A percentile compares a stretch with the other conserved stretches of the same genome.
These are phyloP conservation scores for Plutomurus gul DNA, from an alignment of 1,140 invertebrate species.

Conservation along the genomic window DNA sequence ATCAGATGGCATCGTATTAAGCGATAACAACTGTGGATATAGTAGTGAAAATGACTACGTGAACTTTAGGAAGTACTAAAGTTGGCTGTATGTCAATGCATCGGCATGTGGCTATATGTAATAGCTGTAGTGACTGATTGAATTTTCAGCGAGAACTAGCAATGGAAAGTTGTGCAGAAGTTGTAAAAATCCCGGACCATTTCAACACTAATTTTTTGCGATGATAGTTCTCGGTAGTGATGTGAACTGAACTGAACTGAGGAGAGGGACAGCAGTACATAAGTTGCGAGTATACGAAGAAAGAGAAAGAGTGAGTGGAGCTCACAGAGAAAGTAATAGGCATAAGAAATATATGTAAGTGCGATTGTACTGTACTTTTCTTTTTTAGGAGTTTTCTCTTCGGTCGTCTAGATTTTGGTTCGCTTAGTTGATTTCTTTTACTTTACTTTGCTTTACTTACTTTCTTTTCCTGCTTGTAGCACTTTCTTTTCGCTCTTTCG, in stretches of 20 bases:
- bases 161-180: background rate
- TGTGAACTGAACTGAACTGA: background rate
- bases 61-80: no score
- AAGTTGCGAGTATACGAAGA: background rate
- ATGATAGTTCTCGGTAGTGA: background rate
- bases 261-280: background rate
- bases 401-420: conserved; percentile 19
- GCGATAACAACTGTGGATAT: no score
- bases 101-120: background rate
- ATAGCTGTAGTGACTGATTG: background rate
- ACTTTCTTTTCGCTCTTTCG: conserved; percentile 1
- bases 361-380: conserved; percentile 23
- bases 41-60: no score
- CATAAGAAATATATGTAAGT: conserved; percentile 23
- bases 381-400: conserved; percentile 22
- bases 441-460: conserved; percentile 27
- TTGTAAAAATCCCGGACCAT: background rate
- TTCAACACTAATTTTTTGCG: background rate
- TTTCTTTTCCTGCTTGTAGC: conserved; percentile 19
- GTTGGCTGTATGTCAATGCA: background rate
- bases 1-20: no score
- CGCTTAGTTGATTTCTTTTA: conserved; percentile 29
- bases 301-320: no score
- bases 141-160: background rate
- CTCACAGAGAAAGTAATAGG: no score